Conservation (phyloP, 2,113 vertebrate species). For the Epinephelus cyanopodus region DNA sequence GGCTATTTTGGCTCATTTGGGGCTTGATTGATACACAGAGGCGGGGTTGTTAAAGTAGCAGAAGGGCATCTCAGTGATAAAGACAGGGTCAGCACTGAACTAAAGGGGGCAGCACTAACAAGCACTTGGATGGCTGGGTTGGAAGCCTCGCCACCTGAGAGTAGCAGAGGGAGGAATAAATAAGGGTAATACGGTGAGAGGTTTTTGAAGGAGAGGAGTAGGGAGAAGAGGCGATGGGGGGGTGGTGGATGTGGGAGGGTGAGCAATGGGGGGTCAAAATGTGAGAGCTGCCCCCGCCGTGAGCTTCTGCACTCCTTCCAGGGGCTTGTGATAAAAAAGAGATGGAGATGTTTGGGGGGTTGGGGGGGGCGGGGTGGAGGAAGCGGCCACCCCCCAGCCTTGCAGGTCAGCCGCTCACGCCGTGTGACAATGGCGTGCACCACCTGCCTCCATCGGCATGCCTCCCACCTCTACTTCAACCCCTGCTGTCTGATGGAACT, state of each 20-base stretch:
- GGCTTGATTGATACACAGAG: constrained; percentile 61
- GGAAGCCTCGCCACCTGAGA: constrained; percentile 53
- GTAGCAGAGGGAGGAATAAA: constrained; percentile 57
- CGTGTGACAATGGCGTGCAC: constrained; percentile 23
- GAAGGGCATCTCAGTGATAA: constrained; percentile 61
- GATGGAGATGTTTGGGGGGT: constrained; percentile 45
- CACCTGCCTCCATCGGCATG: constrained; percentile 30
- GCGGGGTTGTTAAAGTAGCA: constrained; percentile 52
- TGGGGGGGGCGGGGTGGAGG: neutral
- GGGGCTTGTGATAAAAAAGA: constrained; percentile 69
- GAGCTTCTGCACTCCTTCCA: constrained; percentile 56
- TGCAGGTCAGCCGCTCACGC: constrained; percentile 56
- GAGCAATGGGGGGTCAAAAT: constrained; percentile 71
- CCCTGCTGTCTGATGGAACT: constrained; percentile 54
- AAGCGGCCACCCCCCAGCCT: neutral
- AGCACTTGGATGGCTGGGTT: constrained; percentile 53
- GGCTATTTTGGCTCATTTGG: constrained; percentile 66
- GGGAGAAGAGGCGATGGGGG: neutral
- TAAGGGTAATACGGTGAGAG: constrained; percentile 55
- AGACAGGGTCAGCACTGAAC: constrained; percentile 53
- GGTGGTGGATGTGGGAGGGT: constrained; percentile 24
- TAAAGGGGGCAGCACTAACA: constrained; percentile 76
- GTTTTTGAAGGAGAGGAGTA: constrained; percentile 37
- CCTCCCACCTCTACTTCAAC: neutral
- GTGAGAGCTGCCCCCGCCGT: constrained; percentile 57